phyloP scores from a whole-genome alignment of 2,888 invertebrate genomes.

The Hirtodrosophila duncani region DNA sequence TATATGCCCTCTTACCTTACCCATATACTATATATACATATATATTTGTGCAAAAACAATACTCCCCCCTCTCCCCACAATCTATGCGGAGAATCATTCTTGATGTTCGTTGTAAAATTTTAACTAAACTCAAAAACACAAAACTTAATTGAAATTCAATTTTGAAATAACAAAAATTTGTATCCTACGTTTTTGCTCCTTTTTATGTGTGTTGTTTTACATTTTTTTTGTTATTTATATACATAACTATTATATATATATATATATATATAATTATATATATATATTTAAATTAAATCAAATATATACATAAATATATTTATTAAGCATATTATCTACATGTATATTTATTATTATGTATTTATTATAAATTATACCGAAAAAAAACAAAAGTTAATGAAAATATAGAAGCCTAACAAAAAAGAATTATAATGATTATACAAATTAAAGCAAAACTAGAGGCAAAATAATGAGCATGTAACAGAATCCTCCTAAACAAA shows the following conservation, averaged over 20 bases:
- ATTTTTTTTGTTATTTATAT: conserved; percentile 74
- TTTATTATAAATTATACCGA: conserved; percentile 72
- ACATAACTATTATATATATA: conserved; percentile 65
- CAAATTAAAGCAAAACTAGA: conserved; percentile 30
- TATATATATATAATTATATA: too few species aligned
- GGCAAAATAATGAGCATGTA: conserved; percentile 46
- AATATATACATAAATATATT: conserved; percentile 64
- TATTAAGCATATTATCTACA: conserved; percentile 75
- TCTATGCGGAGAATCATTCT: conserved; percentile 37
- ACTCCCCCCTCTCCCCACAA: conserved; percentile 47
- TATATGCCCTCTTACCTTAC: conserved; percentile 36
- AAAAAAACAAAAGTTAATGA: conserved; percentile 17
- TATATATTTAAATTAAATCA: conserved; percentile 49
- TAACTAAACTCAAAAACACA: conserved; percentile 13
- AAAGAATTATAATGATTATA: conserved; percentile 21
- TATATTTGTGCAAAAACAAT: conserved; percentile 66
- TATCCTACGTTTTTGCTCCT: conserved; percentile 62
- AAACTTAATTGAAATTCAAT: conserved; percentile 44
- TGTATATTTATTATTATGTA: conserved; percentile 74
- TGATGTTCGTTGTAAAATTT: conserved; percentile 58
- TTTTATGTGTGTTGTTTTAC: conserved; percentile 76
- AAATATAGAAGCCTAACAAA: conserved; percentile 23
- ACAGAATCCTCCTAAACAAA: conserved; percentile 66
- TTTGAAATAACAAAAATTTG: conserved; percentile 38
- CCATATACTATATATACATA: conserved; percentile 14